phyloP scores from a whole-genome alignment of 1,140 invertebrate species.

The Carposina sasakii region DNA sequence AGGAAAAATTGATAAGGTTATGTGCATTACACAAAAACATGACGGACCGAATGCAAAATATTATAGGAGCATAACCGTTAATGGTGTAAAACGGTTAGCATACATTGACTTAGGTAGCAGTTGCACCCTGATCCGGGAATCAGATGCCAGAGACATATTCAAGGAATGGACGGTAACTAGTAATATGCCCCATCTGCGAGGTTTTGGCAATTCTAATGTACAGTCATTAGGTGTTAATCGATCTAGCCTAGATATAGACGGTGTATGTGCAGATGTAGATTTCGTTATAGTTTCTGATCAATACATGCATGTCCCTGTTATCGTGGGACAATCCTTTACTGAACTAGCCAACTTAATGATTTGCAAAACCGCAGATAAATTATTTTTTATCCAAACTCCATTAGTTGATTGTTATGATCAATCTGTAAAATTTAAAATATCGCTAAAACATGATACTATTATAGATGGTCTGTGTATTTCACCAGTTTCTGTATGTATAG shows the following conservation, averaged over 20 bases:
- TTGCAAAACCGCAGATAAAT: background rate
- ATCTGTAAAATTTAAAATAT: background rate
- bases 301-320: background rate
- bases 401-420: background rate
- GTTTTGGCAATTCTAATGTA: slow-evolving; percentile 4
- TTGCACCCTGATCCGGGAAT: background rate
- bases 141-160: background rate
- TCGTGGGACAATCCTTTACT: slow-evolving; percentile 9
- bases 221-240: background rate
- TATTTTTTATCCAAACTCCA: background rate
- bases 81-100: background rate
- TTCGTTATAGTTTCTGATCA: slow-evolving; percentile 3
- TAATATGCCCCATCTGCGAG: background rate
- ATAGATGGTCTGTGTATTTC: background rate
- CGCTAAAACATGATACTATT: no score
- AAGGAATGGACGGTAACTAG: background rate
- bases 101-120: slow-evolving; percentile 7
- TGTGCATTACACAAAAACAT: background rate
- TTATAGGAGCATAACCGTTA: background rate
- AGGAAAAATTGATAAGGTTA: background rate
- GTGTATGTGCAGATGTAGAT: background rate
- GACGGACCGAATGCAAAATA: slow-evolving; percentile 3
- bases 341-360: background rate
- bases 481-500: background rate
- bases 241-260: background rate